Conservation (phyloP, 2,113 vertebrate genomes). For the Thymallus thymallus region DNA sequence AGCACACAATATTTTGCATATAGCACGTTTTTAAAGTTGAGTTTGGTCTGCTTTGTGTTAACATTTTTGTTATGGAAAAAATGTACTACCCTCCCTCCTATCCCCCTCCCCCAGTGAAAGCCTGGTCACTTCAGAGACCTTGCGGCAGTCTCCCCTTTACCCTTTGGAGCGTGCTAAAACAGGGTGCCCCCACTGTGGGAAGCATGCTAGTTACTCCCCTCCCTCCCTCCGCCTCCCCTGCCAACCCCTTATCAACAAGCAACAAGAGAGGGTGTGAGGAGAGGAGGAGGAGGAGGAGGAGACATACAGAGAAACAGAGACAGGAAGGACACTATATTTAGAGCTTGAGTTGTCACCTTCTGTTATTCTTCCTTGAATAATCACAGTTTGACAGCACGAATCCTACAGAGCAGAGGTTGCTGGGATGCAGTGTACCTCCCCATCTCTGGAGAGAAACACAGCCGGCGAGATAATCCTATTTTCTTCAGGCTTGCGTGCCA, state of each 20-base stretch:
- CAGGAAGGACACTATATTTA: conserved; percentile 76
- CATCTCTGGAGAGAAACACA: conserved; percentile 41
- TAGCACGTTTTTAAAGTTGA: background rate
- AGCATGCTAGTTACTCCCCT: conserved; percentile 33
- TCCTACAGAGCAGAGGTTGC: conserved; percentile 71
- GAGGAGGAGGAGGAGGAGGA: background rate
- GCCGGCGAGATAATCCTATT: conserved; percentile 39
- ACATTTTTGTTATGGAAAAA: too few relatives aligned
- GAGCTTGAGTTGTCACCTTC: conserved; percentile 73
- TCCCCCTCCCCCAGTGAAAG: too few relatives aligned
- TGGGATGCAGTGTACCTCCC: conserved; percentile 51
- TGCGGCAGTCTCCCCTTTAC: conserved; percentile 1
- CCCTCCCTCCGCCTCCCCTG: background rate
- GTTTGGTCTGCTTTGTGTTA: background rate
- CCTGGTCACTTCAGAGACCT: background rate
- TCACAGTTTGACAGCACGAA: conserved; percentile 68
- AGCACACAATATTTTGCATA: too few relatives aligned
- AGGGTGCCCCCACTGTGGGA: conserved; percentile 29
- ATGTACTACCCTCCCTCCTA: too few relatives aligned
- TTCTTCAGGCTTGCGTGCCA: conserved; percentile 55
- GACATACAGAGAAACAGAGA: conserved; percentile 49
- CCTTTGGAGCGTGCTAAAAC: conserved; percentile 40
- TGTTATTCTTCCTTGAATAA: conserved; percentile 67
- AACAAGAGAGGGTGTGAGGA: conserved; percentile 29
- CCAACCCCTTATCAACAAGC: conserved; percentile 54